Evolutionary conservation across 2,888 invertebrate genomes (phyloP).

Genomic region (Drosophila quinaria): DNA sequence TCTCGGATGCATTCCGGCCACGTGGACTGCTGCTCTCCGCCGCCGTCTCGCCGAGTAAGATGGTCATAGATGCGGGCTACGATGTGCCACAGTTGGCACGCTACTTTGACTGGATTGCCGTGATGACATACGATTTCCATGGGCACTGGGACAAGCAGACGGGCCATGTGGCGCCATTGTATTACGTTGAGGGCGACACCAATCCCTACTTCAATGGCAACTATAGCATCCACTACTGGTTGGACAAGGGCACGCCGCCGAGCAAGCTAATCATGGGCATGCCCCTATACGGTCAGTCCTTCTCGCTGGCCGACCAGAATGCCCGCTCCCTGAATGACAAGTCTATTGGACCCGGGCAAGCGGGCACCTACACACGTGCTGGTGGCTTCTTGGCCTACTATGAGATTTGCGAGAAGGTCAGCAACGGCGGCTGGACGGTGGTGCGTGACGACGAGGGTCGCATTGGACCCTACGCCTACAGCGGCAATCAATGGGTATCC

Average conservation of each 20-base stretch:
- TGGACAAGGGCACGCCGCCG: constrained; percentile 88
- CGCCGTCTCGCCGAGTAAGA: constrained; percentile 91
- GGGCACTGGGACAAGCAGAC: constrained; percentile 91
- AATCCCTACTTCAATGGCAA: constrained; percentile 91
- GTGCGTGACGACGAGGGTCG: constrained; percentile 88
- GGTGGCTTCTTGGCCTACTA: constrained; percentile 92
- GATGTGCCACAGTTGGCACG: constrained; percentile 89
- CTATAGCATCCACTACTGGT: constrained; percentile 91
- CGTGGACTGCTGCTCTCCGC: constrained; percentile 89
- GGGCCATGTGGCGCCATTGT: constrained; percentile 91
- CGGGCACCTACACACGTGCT: constrained; percentile 89
- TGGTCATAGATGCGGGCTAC: constrained; percentile 90
- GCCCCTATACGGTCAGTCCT: constrained; percentile 92
- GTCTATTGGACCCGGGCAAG: constrained; percentile 89
- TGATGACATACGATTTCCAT: constrained; percentile 94
- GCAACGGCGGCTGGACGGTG: constrained; percentile 88
- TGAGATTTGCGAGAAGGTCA: constrained; percentile 90
- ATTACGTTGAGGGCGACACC: constrained; percentile 88
- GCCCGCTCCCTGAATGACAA: constrained; percentile 87
- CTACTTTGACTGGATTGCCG: constrained; percentile 92
- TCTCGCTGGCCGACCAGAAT: constrained; percentile 87
- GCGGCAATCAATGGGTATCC: constrained; percentile 92
- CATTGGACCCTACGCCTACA: constrained; percentile 91
- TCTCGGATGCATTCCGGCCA: constrained; percentile 88
- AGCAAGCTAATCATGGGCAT: constrained; percentile 91